Percentiles rank a stretch among this genome's conserved stretches.
phyloP scores from a whole-genome alignment of 2,797 vertebrate genomes.

The Acanthis flammea region DNA sequence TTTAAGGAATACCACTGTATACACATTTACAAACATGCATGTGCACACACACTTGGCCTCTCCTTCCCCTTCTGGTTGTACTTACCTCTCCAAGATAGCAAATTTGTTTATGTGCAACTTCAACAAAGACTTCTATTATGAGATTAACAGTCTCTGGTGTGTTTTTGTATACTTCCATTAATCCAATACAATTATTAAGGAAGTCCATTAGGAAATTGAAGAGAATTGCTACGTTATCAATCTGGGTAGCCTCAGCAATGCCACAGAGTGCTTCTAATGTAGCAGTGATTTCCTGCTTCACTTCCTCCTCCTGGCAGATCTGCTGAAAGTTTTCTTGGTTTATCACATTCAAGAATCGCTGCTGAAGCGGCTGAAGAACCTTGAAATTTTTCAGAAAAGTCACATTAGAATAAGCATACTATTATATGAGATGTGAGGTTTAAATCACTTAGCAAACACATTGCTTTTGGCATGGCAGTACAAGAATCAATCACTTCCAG shows the following conservation, averaged over 20 bases:
- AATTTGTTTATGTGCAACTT: constrained; percentile 99
- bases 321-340: constrained; percentile 98
- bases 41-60: background rate
- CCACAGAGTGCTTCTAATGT: constrained; percentile 95
- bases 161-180: constrained; percentile 99
- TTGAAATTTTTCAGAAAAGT: constrained; percentile 53
- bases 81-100: constrained; percentile 98
- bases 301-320: constrained; percentile 94
- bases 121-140: constrained; percentile 98
- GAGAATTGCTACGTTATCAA: constrained; percentile 95
- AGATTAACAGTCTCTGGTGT: constrained; percentile 98
- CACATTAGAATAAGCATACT: background rate
- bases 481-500: background rate
- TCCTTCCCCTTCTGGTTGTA: background rate
- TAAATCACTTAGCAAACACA: background rate
- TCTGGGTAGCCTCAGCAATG: constrained; percentile 97
- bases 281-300: constrained; percentile 93
- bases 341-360: constrained; percentile 95
- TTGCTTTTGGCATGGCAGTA: background rate
- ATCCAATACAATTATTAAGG: constrained; percentile 95
- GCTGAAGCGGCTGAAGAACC: constrained; percentile 97
- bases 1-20: background rate
- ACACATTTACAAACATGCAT: fast-evolving
- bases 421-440: background rate
- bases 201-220: constrained; percentile 99